phyloP scores from a whole-genome alignment of 2,888 invertebrate genomes.

The Caenorhabditis virilis region DNA sequence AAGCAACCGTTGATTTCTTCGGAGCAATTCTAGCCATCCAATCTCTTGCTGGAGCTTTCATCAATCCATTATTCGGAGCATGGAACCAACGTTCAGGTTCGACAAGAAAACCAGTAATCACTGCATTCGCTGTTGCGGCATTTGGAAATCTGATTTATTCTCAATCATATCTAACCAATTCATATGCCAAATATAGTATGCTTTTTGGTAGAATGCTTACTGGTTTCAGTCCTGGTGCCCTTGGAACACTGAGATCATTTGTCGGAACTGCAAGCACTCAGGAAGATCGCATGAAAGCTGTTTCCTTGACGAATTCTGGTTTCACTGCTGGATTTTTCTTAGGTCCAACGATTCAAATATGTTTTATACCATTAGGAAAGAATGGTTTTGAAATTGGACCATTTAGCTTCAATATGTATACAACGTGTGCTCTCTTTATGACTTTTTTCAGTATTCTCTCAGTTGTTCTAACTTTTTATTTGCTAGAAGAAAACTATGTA shows the following conservation, averaged over 20 bases:
- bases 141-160: constrained; percentile 45
- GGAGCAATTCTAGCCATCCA: constrained; percentile 30
- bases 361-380: constrained; percentile 42
- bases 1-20: constrained; percentile 39
- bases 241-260: constrained; percentile 44
- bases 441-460: constrained; percentile 21
- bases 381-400: constrained; percentile 22
- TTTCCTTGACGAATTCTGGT: constrained; percentile 46
- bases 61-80: constrained; percentile 33
- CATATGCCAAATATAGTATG: constrained; percentile 31
- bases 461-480: constrained; percentile 23
- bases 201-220: constrained; percentile 35
- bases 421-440: constrained; percentile 45
- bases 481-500: constrained; percentile 41
- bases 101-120: constrained; percentile 30
- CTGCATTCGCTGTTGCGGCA: constrained; percentile 26
- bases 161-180: constrained; percentile 18
- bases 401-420: constrained; percentile 48
- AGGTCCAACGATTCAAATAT: constrained; percentile 48
- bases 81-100: constrained; percentile 38
- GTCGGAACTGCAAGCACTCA: constrained; percentile 47
- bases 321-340: constrained; percentile 47
- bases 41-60: constrained; percentile 30
- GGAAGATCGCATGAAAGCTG: constrained; percentile 45
- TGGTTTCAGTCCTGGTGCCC: constrained; percentile 40